Percentiles rank a stretch among this genome's conserved stretches.
Conservation (phyloP, 2,888 invertebrate species). For the Mesochorus sp. region DNA sequence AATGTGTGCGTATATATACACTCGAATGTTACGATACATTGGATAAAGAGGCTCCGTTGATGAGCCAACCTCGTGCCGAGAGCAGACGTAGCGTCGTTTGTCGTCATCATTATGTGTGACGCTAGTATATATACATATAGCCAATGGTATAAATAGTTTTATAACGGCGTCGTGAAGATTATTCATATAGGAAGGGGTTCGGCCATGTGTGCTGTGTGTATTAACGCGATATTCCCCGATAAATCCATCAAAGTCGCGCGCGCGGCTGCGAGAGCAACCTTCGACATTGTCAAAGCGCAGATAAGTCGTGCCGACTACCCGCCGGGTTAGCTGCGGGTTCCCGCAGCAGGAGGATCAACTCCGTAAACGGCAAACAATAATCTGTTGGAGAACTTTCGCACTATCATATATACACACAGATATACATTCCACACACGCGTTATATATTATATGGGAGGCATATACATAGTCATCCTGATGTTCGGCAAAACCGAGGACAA, state of each 20-base stretch:
- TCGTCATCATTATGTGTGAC: neutral
- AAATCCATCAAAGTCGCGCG: neutral
- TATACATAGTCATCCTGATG: neutral
- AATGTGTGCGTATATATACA: neutral
- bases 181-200: neutral
- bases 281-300: neutral
- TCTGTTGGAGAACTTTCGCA: neutral
- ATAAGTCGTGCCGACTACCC: neutral
- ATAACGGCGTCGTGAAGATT: neutral
- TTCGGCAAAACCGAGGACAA: conserved; percentile 9
- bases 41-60: neutral
- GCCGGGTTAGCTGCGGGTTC: neutral
- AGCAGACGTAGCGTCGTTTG: conserved; percentile 4
- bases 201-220: neutral
- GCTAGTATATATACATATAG: neutral
- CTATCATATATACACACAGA: too few relatives aligned
- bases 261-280: neutral
- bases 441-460: neutral
- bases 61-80: neutral
- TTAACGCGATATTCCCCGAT: neutral
- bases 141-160: neutral
- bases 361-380: neutral
- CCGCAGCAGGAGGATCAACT: neutral
- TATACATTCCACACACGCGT: neutral
- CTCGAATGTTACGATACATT: conserved; percentile 3